Evolutionary conservation across 2,888 invertebrate species (phyloP), one percentile per base, ranked within the genome.

Genomic region (Callimorpha dominula): DNA sequence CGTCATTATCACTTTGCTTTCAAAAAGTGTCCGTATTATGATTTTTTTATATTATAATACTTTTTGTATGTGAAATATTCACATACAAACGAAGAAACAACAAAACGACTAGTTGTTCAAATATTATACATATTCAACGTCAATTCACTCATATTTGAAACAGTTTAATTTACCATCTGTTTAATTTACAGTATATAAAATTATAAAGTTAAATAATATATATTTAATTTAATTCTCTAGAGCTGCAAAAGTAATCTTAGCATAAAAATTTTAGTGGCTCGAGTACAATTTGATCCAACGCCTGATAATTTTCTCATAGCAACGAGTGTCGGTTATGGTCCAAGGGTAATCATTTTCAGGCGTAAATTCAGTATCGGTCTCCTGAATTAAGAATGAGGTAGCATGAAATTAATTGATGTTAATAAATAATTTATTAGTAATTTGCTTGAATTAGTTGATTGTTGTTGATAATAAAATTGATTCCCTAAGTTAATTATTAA

Each of bases 231-330:
- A 60, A 43, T 50, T 67, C 67, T 46, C 46, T 67, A 71, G 62
- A 70, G 73, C 65, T 64, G 65, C 60, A 63, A 74, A 17, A 70
- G 68, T 52, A 71, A 73, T 70, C 42, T 65, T 49, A 11, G 42
- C 68, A 71, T 71, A 78, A 74, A 76, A 75, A 54, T 65, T 72
- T 60, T 57, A 68, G 52, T 46, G 68, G 72, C 62, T 49, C 15
- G 12, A 52, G 70, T 60, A 76, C 71, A 68, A 75, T 70, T 72
- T 65, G 62, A 67, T 17, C 60, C 42, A 70, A 73, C 76, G 74
- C 83, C 84, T 82, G 78, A 76, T 78, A 74, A 78, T 81, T 77
- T 84, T 77, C 73, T 78, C 66, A 76, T 72, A 80, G 80, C 84
- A 77, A 74, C 74, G 67, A 81, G 76, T 81, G 69, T 70, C 72